Evolutionary conservation across 2,888 invertebrate genomes (phyloP), one percentile per base, ranked within the genome.

Genomic region (Lordiphosa fenestrarum): DNA sequence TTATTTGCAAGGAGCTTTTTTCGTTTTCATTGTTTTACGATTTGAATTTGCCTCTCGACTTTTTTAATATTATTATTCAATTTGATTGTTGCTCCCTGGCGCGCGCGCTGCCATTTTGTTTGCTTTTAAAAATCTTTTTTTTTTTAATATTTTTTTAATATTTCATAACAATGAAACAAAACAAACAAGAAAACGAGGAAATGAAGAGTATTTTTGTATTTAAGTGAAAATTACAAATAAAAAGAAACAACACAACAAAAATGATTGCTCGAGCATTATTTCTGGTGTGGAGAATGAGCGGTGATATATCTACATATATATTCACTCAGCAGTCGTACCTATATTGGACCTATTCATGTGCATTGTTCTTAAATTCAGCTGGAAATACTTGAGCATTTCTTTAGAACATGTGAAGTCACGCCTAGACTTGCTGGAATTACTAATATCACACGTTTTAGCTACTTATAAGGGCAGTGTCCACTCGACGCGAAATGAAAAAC

Each of bases 201-300:
- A 82, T 69, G 63, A 72, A 75, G 77, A 77, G 77, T 77, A 77
- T 77, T 77, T 77, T 77, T 77, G 80, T 82, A 82, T 63, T 80
- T 82, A 82, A 82, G 83, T 72, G 69, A 74, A 72, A 59, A 75
- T 64, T 74, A 77, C 55, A 75, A 82, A 75, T 82, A 77, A 77
- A 66, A 63, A 63, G 66, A 60, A 67, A 30, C 23, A 23, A 30
- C 30, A 30, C 9, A 2, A 30, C 30, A 30, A 30, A 9, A 30
- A 30, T 30, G 30, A 30, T 9, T 9, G 7, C 7, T 7, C 7
- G 2, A 25, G 9, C 3, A 7, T 1, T 30, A 9, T 30, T 30
- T 30, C 7, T 4, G 19, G 6, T 15, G 23, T 23, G 23, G 23
- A 23, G 3, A 19, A 3, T 19, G 3, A 19, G 2, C 2, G 19